Evolutionary conservation across 2,888 invertebrate genomes (phyloP).

Genomic region (Brachyptera risi): DNA sequence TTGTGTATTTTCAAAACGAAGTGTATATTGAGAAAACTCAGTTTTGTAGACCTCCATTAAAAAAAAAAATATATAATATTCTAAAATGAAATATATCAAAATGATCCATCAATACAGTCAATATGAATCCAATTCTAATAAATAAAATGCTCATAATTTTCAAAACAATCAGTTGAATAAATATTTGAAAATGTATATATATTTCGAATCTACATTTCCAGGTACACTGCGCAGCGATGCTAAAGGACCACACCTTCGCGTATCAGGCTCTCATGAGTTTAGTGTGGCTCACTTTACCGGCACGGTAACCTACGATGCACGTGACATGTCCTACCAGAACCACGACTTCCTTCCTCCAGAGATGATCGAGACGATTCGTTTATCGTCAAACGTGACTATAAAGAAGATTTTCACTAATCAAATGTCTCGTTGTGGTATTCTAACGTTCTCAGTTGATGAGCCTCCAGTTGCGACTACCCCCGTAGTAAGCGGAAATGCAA

Average conservation of each 20-base stretch:
- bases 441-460: conserved; percentile 54
- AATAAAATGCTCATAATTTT: too few relatives aligned
- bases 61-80: too few relatives aligned
- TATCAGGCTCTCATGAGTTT: conserved; percentile 64
- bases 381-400: conserved; percentile 65
- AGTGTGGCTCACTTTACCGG: conserved; percentile 89
- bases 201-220: conserved; percentile 40
- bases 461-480: conserved; percentile 35
- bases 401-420: conserved; percentile 78
- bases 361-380: conserved; percentile 78
- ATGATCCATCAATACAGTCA: too few relatives aligned
- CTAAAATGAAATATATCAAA: too few relatives aligned
- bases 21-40: too few relatives aligned
- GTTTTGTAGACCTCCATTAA: too few relatives aligned
- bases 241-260: conserved; percentile 48
- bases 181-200: too few relatives aligned
- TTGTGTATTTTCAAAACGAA: too few relatives aligned
- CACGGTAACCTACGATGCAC: conserved; percentile 76
- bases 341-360: conserved; percentile 87
- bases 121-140: too few relatives aligned
- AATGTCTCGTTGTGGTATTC: conserved; percentile 75
- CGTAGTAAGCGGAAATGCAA: conserved; percentile 35
- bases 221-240: conserved; percentile 46
- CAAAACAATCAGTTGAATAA: too few relatives aligned
- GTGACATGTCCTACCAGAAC: conserved; percentile 83